Base-by-base conservation (phyloP, 2,888 invertebrate species). In the Tiliacea citrago region DNA sequence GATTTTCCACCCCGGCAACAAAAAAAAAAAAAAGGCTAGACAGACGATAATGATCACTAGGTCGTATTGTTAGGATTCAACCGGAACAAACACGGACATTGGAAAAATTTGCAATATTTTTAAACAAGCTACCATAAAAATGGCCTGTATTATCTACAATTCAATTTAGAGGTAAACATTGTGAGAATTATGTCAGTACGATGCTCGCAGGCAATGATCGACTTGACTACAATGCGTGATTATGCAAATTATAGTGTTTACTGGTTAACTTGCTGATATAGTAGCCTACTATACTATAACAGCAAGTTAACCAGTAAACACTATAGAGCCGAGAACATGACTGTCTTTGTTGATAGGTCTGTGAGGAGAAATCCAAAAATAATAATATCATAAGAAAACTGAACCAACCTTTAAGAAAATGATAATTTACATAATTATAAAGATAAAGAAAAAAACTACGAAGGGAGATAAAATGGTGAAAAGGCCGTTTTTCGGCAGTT, bases 161-260 rank as follows among this genome's bases (percentile, higher is more conserved):
- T 70, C 42, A 57, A 63, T 79, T 63, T 68, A 24, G 13, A 73
- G 18, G 62, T 67, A 82, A 73, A 67, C 21, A 29, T 57, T 61
- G 67, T 81, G 81, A n/a, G 83, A 81, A 81, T 16, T 57, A 51
- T 76, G 82, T 67, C 49, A 76, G 84, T 69, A 42, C 47, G 72
- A 62, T 62, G 66, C 24, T 82, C 84, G 45, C 82, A 82, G 53
- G 81, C 70, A 53, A 58, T 67, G 75, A 57, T 61, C 65, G 65
- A 62, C 42, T 57, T 67, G 29, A 68, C 61, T 51, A 80, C 61
- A 66, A 68, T 74, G 51, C 47, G 18, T 68, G 49, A 51, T 71
- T 75, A 57, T 70, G 74, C 51, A 81, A 75, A 83, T 75, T 70
- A 39, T 71, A 29, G 13, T 62, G 45, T 45, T 76, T 75, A 51